Evolutionary conservation across 1,140 invertebrate species (phyloP), one percentile per base, ranked within the genome.

Genomic region (Drosophila sp.): DNA sequence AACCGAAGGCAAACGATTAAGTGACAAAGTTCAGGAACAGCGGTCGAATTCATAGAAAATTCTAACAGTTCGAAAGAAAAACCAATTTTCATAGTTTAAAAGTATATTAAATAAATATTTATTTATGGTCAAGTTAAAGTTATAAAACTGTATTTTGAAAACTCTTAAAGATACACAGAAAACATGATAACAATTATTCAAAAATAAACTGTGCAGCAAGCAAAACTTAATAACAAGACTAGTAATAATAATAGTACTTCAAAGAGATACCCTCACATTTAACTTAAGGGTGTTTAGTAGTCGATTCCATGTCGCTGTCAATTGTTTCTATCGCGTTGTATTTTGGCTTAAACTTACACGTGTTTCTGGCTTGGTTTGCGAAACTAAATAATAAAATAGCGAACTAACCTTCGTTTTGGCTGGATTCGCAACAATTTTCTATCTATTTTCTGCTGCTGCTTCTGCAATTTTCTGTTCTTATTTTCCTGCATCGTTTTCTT

Each of bases 341-440:
- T 50, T 50, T 14, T 14, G 13, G 25, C 40, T 32, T 18, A 21
- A 46, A 16, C 27, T 61, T 40, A 38, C 51, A 50, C 45, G 45
- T 21, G 58, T 43, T 32, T 43, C 13, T 21, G 11, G 2, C 21
- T 27, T 38, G 36, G 14, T 9, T 25, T 25, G 36, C 18, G n/a
- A 54, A 58, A 58, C 69, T 72, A 66, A 66, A 72, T 53, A 72
- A 66, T 38, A 36, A 58, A 38, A 57, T 43, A 48, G 57, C 50
- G 16, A 63, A 56, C 67, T 32, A 45, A 16, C 45, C 36, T 58
- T 58, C 54, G 62, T 66, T 72, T 58, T 86, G 66, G 62, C 38
- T 78, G 81, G 65, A 83, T 53, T 66, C 62, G 63, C 48, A 78
- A 82, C 75, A 78, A 76, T 78, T 83, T 83, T 72, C 80, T 69